These are phyloP conservation scores for Odontomyia ornata DNA, from an alignment of 2,888 invertebrate genomes.

Conservation along the genomic window DNA sequence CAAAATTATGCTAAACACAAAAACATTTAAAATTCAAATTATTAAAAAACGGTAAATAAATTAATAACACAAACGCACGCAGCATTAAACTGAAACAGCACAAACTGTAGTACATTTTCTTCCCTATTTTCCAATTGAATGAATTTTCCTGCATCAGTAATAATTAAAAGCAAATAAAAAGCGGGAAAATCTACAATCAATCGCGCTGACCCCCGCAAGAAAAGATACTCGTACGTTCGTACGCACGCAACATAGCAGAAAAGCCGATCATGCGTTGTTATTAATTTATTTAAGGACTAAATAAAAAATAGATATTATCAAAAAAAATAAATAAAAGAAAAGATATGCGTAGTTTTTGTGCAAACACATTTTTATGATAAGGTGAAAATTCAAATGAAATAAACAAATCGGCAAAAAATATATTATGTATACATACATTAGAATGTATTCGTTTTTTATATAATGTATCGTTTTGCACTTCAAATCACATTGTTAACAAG, in stretches of 20 bases:
- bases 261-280: not conserved
- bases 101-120: not conserved
- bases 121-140: not conserved
- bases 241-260: not conserved
- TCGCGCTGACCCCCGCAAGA: no score
- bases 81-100: not conserved
- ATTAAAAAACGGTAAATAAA: constrained; percentile 13
- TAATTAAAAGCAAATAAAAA: no score
- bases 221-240: not conserved
- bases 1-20: constrained; percentile 20
- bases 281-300: constrained; percentile 26
- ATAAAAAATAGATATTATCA: constrained; percentile 9
- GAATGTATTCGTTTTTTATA: constrained; percentile 38
- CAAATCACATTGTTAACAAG: constrained; percentile 42
- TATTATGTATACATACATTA: constrained; percentile 32
- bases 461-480: constrained; percentile 36
- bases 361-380: constrained; percentile 46
- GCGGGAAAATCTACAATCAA: no score
- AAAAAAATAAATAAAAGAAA: constrained; percentile 1
- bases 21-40: not conserved
- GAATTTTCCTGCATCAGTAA: not conserved
- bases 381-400: constrained; percentile 9
- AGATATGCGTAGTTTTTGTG: constrained; percentile 46
- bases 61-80: constrained; percentile 21
- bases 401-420: constrained; percentile 10